phyloP scores from a whole-genome alignment of 2,113 vertebrate genomes.

The Poeciliopsis occidentalis region DNA sequence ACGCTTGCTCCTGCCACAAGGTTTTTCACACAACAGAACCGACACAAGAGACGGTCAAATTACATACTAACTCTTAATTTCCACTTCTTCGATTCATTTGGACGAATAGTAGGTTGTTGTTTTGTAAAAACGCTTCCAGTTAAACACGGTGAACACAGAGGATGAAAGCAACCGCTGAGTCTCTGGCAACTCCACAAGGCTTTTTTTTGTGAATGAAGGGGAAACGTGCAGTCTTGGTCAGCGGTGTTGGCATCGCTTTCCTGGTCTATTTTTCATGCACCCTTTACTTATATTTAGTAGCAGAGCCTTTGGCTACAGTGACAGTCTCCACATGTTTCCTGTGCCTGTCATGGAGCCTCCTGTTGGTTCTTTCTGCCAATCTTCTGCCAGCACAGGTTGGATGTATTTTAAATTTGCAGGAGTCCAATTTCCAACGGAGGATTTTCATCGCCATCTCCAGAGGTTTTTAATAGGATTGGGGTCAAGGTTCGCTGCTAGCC shows the following conservation, averaged over 20 bases:
- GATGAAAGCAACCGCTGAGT: not conserved
- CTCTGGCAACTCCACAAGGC: not conserved
- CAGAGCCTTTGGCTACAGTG: not conserved
- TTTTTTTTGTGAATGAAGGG: not conserved
- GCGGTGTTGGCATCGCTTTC: not conserved
- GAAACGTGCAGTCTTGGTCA: not conserved
- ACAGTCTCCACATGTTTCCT: not conserved
- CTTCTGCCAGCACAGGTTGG: not conserved
- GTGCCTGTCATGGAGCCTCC: not conserved
- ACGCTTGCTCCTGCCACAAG: slow-evolving; percentile 1
- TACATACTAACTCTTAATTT: not conserved
- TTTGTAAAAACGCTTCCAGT: not conserved
- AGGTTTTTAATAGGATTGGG: not conserved
- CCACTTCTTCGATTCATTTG: not conserved
- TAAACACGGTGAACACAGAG: not conserved
- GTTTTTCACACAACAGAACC: slow-evolving; percentile 4
- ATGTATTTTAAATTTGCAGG: not conserved
- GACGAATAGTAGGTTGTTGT: not conserved
- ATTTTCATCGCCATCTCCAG: not conserved
- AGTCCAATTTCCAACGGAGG: not conserved
- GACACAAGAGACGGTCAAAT: not conserved
- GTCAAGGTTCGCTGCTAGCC: not conserved
- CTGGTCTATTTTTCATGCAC: not conserved
- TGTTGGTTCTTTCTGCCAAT: not conserved
- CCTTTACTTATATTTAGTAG: not conserved